These are phyloP conservation scores for Cremastinae sp. DNA, from an alignment of 2,888 invertebrate species.

Conservation along the genomic window DNA sequence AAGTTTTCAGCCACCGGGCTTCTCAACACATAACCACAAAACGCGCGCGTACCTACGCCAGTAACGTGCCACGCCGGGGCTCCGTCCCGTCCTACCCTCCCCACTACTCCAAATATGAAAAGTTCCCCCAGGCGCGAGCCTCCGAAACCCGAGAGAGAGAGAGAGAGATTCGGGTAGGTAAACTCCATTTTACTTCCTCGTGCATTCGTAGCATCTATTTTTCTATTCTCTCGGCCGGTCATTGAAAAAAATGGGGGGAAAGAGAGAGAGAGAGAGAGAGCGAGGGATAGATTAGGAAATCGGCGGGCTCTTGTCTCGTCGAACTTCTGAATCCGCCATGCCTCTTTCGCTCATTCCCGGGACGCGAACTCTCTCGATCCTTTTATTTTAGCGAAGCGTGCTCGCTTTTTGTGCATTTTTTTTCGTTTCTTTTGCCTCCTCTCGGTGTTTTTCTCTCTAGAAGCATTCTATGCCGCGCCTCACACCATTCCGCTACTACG, in stretches of 20 bases:
- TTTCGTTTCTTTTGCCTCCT: not conserved
- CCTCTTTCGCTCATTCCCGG: constrained; percentile 9
- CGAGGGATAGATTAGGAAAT: constrained; percentile 56
- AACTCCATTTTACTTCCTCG: constrained; percentile 34
- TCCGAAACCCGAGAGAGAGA: constrained; percentile 30
- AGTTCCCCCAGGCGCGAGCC: constrained; percentile 55
- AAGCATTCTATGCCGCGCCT: no score
- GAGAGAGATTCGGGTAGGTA: constrained; percentile 19
- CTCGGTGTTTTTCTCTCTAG: constrained; percentile 3
- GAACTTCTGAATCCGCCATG: constrained; percentile 47
- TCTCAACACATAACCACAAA: constrained; percentile 49
- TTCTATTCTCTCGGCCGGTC: constrained; percentile 37
- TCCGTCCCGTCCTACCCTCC: constrained; percentile 19
- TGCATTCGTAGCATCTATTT: not conserved
- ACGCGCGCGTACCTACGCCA: constrained; percentile 62
- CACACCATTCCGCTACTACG: not conserved
- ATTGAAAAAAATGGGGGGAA: constrained; percentile 55
- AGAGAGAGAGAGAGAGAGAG: no score
- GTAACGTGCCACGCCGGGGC: constrained; percentile 62
- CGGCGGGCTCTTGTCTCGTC: constrained; percentile 36
- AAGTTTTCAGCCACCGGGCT: constrained; percentile 53
- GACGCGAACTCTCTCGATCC: not conserved
- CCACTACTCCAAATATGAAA: constrained; percentile 44
- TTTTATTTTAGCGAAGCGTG: constrained; percentile 2
- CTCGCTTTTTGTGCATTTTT: not conserved